Evolutionary conservation across 2,113 vertebrate genomes (phyloP).

Genomic region (Cricetomys ansorgei): DNA sequence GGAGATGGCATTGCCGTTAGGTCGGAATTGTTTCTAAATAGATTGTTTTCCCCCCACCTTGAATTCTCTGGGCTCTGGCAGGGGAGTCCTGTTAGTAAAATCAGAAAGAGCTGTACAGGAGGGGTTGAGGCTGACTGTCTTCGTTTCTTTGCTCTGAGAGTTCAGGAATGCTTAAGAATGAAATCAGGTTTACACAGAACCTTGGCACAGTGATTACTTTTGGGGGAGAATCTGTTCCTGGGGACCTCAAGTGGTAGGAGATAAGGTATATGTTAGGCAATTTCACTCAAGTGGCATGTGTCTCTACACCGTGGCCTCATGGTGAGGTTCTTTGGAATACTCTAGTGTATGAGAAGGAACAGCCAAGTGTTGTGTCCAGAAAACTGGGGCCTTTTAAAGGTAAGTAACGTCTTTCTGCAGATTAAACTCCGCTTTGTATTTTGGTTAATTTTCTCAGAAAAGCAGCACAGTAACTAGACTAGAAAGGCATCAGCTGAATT

Average conservation of each 20-base stretch:
- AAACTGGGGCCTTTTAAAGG: not conserved
- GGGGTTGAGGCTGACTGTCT: constrained; percentile 58
- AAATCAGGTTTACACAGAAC: constrained; percentile 19
- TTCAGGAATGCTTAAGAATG: constrained; percentile 61
- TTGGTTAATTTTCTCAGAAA: constrained; percentile 28
- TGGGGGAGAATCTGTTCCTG: not conserved
- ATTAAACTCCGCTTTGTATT: not conserved
- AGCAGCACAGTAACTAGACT: not conserved
- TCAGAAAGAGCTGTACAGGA: constrained; percentile 47
- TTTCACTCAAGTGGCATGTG: not conserved
- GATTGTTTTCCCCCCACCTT: constrained; percentile 26
- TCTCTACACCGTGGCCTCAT: not conserved
- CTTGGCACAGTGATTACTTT: not conserved
- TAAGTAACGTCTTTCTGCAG: not conserved
- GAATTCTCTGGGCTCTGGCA: constrained; percentile 54
- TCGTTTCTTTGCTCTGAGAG: constrained; percentile 63
- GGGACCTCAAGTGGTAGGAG: not conserved
- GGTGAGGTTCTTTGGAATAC: not conserved
- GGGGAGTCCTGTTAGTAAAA: constrained; percentile 64
- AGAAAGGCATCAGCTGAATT: not conserved
- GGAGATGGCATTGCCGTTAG: constrained; percentile 74
- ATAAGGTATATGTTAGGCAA: not conserved
- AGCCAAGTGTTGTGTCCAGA: not conserved
- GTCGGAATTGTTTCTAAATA: constrained; percentile 77
- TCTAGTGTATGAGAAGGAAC: not conserved